A percentile compares a stretch with the other conserved stretches of the same genome.
Conservation (phyloP, 2,113 vertebrate species). For the Muntiacus reevesi region DNA sequence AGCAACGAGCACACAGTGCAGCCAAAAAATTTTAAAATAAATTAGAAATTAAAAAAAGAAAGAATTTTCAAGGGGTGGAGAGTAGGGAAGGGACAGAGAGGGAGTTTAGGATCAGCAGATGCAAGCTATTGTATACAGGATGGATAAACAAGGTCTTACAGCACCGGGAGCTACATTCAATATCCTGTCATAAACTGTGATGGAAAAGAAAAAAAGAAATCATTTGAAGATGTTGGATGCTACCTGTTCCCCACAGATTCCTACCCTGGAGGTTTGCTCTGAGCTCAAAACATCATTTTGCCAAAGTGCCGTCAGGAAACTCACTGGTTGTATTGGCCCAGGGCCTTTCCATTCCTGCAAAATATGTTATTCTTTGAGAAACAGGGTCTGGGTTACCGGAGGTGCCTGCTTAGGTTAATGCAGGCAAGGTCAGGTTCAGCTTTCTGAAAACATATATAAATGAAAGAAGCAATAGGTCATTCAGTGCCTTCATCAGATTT, state of each 20-base stretch:
- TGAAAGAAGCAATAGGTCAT: not conserved
- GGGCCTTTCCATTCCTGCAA: not conserved
- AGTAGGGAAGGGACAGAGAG: not conserved
- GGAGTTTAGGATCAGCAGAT: not conserved
- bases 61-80: not conserved
- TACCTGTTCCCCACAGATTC: not conserved
- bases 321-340: too few relatives aligned
- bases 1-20: not conserved
- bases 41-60: not conserved
- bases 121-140: not conserved
- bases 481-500: not conserved
- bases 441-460: not conserved
- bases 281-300: not conserved
- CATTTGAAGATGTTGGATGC: not conserved
- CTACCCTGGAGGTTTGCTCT: not conserved
- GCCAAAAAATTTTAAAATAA: not conserved
- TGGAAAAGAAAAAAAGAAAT: not conserved
- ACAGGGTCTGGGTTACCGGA: too few relatives aligned
- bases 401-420: not conserved
- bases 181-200: not conserved
- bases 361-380: not conserved
- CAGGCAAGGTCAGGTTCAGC: not conserved
- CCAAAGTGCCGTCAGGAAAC: not conserved
- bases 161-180: accelerated
- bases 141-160: not conserved